Conservation (phyloP, 2,797 vertebrate genomes). For the Pseudocheirus occidentalis region DNA sequence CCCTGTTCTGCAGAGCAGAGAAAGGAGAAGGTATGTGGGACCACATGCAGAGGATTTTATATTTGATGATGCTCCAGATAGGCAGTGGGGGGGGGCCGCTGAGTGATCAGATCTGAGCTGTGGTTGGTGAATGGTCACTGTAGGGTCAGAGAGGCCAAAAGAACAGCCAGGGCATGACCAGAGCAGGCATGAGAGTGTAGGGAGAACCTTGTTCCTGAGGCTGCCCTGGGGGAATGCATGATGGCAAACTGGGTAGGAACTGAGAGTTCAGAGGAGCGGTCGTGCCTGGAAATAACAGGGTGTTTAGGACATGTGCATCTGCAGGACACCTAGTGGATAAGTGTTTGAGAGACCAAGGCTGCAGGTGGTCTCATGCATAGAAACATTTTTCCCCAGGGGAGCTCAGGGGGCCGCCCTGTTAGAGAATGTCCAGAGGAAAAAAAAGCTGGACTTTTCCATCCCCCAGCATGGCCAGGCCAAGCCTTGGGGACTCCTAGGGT, state of each 20-base stretch:
- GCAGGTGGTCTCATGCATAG: background rate
- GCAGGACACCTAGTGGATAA: background rate
- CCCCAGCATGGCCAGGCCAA: background rate
- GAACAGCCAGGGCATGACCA: background rate
- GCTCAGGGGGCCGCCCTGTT: too few relatives aligned
- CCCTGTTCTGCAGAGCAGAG: too few relatives aligned
- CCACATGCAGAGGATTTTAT: background rate
- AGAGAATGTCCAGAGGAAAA: background rate
- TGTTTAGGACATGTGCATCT: background rate
- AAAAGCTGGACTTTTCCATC: background rate
- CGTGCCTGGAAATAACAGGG: too few relatives aligned
- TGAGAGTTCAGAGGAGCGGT: background rate
- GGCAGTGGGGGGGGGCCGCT: background rate
- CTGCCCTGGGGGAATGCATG: too few relatives aligned
- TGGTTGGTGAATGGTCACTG: background rate
- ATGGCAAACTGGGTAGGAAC: too few relatives aligned
- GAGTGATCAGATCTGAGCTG: background rate
- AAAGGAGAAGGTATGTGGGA: background rate
- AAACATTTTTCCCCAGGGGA: background rate
- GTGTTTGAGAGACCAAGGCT: background rate
- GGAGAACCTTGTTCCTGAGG: too few relatives aligned
- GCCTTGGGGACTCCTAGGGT: background rate
- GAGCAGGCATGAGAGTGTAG: too few relatives aligned
- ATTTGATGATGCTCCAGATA: too few relatives aligned
- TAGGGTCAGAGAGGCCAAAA: background rate